Conservation (phyloP, 2,888 invertebrate species). For the Amiota communis region DNA sequence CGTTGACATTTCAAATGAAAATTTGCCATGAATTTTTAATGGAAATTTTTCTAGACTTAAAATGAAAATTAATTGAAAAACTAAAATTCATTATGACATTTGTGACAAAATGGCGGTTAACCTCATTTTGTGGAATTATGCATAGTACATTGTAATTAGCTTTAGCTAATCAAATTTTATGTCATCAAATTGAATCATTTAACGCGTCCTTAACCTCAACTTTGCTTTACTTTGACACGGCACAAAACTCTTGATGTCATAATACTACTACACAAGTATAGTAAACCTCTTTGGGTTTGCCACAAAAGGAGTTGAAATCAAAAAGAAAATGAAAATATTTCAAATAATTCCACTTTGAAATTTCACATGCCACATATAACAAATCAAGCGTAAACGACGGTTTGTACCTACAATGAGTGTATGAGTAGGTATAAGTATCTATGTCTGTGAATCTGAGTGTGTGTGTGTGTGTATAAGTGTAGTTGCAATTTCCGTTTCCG, state of each 20-base stretch:
- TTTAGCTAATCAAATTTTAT: constrained; percentile 9
- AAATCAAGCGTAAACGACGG: not conserved
- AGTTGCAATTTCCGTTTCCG: constrained; percentile 15
- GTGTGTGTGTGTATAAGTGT: not conserved
- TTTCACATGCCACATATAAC: constrained; percentile 18
- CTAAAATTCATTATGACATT: not conserved
- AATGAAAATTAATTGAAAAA: constrained; percentile 59
- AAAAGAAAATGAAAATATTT: constrained; percentile 20
- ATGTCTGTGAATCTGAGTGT: not conserved
- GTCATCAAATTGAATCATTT: constrained; percentile 15
- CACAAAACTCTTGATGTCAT: not conserved
- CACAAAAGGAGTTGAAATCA: constrained; percentile 7
- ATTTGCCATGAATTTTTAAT: not conserved
- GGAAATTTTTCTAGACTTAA: constrained; percentile 19
- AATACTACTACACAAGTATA: not conserved
- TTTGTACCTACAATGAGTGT: not conserved
- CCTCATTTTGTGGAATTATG: not conserved
- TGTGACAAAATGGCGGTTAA: not conserved
- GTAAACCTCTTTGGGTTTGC: constrained; percentile 26
- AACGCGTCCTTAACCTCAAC: constrained; percentile 4
- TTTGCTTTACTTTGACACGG: not conserved
- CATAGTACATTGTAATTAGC: constrained; percentile 20
- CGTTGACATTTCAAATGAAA: no score
- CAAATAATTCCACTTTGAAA: constrained; percentile 32
- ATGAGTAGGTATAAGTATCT: not conserved